phyloP scores from a whole-genome alignment of 2,113 vertebrate genomes.

The Dascyllus trimaculatus region DNA sequence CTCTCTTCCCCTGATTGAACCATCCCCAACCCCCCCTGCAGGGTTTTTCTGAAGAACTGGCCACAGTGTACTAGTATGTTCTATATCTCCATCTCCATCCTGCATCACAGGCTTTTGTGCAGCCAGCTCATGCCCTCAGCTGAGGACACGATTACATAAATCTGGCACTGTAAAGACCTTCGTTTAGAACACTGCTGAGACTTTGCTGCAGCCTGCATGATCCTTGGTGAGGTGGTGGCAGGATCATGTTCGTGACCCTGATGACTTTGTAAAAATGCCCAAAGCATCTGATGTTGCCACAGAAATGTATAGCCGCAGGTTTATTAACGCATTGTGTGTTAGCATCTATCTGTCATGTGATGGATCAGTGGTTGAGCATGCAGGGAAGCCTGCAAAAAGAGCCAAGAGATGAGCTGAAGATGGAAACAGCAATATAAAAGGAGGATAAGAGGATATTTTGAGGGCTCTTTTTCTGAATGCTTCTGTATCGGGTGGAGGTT shows the following conservation, averaged over 20 bases:
- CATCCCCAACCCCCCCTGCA: conserved; percentile 9
- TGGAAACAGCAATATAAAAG: not conserved
- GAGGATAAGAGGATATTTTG: not conserved
- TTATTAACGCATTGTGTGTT: conserved; percentile 33
- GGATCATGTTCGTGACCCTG: not conserved
- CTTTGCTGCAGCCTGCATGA: conserved; percentile 19
- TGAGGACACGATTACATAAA: conserved; percentile 35
- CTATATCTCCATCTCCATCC: conserved; percentile 1
- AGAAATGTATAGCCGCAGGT: conserved; percentile 35
- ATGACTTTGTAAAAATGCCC: conserved; percentile 38
- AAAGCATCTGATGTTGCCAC: conserved; percentile 16
- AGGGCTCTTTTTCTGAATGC: not conserved
- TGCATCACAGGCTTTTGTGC: conserved; percentile 18
- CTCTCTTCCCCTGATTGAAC: conserved; percentile 43
- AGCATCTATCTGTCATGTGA: conserved; percentile 4
- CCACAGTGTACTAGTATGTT: conserved; percentile 36
- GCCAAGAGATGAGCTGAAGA: not conserved
- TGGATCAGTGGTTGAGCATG: not conserved
- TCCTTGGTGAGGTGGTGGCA: conserved; percentile 1
- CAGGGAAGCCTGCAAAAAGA: not conserved
- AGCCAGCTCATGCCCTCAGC: conserved; percentile 1
- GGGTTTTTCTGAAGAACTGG: conserved; percentile 14
- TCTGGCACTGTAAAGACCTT: not conserved
- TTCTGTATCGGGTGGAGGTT: not conserved
- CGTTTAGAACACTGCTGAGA: not conserved